Conservation (phyloP, 2,888 invertebrate genomes). For the Dryomyza anilis region DNA sequence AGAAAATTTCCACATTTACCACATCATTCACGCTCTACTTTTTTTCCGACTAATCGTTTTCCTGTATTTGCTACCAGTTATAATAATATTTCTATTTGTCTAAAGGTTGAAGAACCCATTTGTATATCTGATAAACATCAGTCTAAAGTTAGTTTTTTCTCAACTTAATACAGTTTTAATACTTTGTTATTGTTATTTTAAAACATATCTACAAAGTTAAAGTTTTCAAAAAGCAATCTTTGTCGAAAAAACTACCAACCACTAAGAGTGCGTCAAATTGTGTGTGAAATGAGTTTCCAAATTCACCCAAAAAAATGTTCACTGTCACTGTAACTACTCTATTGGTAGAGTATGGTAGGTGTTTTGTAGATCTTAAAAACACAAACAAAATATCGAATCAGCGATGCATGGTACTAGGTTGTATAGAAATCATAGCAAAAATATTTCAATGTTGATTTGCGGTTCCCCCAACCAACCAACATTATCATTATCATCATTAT, state of each 20-base stretch:
- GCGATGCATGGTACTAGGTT: conserved; percentile 1
- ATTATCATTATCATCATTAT: too few relatives aligned
- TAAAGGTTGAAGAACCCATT: too few relatives aligned
- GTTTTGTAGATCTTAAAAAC: neutral
- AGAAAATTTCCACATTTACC: neutral
- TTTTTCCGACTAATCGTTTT: neutral
- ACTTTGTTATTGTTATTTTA: too few relatives aligned
- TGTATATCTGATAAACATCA: neutral
- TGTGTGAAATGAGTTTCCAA: neutral
- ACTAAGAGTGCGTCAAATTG: neutral
- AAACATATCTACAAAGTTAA: too few relatives aligned
- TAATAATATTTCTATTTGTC: too few relatives aligned
- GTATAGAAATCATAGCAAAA: neutral
- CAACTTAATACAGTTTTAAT: neutral
- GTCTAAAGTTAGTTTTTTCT: neutral
- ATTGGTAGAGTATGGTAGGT: neutral
- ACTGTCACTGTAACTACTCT: neutral
- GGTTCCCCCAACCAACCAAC: too few relatives aligned
- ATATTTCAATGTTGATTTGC: too few relatives aligned
- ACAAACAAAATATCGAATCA: neutral
- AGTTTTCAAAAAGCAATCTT: too few relatives aligned
- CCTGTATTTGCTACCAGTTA: too few relatives aligned
- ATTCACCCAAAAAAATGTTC: too few relatives aligned
- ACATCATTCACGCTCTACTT: neutral
- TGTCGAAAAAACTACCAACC: neutral